Conservation (phyloP, 2,888 invertebrate species). For the Dinocampus coccinellae region DNA sequence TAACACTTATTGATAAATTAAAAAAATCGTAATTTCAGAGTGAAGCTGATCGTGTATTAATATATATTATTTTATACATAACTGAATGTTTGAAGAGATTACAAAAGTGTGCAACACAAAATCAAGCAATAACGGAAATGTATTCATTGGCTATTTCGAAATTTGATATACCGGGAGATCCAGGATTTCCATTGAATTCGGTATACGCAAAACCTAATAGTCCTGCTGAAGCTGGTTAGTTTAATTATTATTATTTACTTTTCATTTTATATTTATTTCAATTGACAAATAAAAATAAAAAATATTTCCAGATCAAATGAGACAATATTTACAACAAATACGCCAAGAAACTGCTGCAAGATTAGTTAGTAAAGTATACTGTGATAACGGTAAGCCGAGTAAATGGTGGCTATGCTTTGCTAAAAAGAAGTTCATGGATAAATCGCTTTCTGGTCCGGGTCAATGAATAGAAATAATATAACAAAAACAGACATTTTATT, state of each 20-base stretch:
- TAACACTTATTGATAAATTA: conserved; percentile 7
- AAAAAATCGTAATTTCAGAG: conserved; percentile 75
- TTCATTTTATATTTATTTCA: not conserved
- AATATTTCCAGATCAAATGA: conserved; percentile 82
- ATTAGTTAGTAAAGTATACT: conserved; percentile 86
- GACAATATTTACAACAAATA: conserved; percentile 93
- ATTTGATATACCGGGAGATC: conserved; percentile 97
- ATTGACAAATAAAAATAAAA: not conserved
- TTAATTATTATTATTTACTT: not conserved
- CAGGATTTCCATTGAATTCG: conserved; percentile 94
- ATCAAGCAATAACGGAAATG: conserved; percentile 95
- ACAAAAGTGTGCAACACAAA: conserved; percentile 90
- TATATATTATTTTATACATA: conserved; percentile 97
- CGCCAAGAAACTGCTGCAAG: conserved; percentile 95
- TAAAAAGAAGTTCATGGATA: conserved; percentile 99
- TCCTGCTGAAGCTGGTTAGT: conserved; percentile 83
- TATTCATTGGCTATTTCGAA: conserved; percentile 93
- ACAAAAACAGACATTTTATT: conserved; percentile 8
- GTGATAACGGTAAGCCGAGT: conserved; percentile 92
- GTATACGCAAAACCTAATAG: conserved; percentile 91
- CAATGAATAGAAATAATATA: conserved; percentile 71
- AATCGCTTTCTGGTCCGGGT: conserved; percentile 92
- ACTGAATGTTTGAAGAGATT: conserved; percentile 97
- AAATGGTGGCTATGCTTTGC: conserved; percentile 99
- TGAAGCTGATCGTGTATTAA: conserved; percentile 95